Percentiles rank a stretch among this genome's conserved stretches.
These are phyloP conservation scores for Limosa lapponica DNA, from an alignment of 2,797 vertebrate species.

Conservation along the genomic window DNA sequence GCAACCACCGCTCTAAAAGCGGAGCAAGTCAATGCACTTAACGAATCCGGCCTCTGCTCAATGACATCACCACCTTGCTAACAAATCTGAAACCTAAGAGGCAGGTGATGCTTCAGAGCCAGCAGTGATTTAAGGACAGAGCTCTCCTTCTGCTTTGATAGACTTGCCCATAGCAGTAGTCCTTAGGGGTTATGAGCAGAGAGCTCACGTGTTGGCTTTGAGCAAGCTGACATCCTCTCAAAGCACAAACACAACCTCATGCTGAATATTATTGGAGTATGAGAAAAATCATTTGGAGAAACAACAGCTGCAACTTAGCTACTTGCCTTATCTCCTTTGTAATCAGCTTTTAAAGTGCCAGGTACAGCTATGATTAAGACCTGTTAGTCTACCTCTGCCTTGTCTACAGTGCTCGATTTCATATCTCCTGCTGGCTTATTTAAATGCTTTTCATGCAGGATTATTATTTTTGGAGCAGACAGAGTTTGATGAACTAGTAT, in stretches of 20 bases:
- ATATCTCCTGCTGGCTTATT: not conserved
- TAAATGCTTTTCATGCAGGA: not conserved
- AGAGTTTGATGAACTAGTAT: not conserved
- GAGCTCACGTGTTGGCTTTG: not conserved
- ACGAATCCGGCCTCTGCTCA: accelerated
- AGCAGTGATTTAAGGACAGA: not conserved
- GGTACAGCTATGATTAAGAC: not conserved
- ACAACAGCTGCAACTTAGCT: not conserved
- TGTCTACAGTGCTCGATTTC: not conserved
- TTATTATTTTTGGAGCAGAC: not conserved
- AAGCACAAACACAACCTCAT: not conserved
- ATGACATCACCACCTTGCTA: not conserved
- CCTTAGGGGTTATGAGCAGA: not conserved
- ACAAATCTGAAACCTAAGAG: not conserved
- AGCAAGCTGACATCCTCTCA: not conserved
- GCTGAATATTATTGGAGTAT: not conserved
- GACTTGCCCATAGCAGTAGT: too few relatives aligned
- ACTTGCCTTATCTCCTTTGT: not conserved
- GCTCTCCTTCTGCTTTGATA: not conserved
- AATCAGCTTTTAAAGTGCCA: conserved; percentile 13
- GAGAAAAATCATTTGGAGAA: not conserved
- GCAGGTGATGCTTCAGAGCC: not conserved
- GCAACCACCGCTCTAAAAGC: not conserved
- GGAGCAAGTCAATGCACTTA: not conserved
- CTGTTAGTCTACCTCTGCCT: not conserved